Evolutionary conservation across 2,888 invertebrate species (phyloP).

Genomic region (Herminia tarsipennalis): DNA sequence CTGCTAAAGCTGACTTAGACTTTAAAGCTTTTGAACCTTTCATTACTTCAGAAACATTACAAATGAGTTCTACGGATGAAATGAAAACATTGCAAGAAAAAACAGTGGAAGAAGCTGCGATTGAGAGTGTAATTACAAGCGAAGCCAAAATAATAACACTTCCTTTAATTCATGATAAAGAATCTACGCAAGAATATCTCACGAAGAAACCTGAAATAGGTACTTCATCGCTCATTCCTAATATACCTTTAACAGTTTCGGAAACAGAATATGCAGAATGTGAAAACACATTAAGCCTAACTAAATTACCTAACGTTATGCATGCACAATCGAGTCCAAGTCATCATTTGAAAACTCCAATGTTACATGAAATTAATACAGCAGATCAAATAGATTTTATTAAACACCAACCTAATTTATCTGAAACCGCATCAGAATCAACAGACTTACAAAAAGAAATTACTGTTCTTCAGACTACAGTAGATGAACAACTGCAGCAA

Average conservation of each 20-base stretch:
- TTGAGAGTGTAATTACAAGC: conserved; percentile 83
- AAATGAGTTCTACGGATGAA: conserved; percentile 73
- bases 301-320: conserved; percentile 51
- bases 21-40: conserved; percentile 86
- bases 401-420: conserved; percentile 35
- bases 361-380: conserved; percentile 76
- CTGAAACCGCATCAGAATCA: conserved; percentile 60
- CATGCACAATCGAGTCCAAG: conserved; percentile 57
- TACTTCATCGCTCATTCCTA: conserved; percentile 82
- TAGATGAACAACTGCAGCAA: conserved; percentile 82
- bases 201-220: conserved; percentile 64
- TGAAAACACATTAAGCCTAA: conserved; percentile 83
- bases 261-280: conserved; percentile 88
- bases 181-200: conserved; percentile 67
- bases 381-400: conserved; percentile 69
- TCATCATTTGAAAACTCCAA: conserved; percentile 72
- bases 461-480: conserved; percentile 65
- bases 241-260: conserved; percentile 86
- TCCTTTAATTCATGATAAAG: conserved; percentile 88
- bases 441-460: conserved; percentile 75
- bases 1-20: conserved; percentile 84
- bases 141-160: conserved; percentile 88
- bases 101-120: conserved; percentile 65
- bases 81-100: conserved; percentile 85
- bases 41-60: conserved; percentile 82